phyloP scores from a whole-genome alignment of 2,888 invertebrate genomes.

The Hemistola chrysoprasaria region DNA sequence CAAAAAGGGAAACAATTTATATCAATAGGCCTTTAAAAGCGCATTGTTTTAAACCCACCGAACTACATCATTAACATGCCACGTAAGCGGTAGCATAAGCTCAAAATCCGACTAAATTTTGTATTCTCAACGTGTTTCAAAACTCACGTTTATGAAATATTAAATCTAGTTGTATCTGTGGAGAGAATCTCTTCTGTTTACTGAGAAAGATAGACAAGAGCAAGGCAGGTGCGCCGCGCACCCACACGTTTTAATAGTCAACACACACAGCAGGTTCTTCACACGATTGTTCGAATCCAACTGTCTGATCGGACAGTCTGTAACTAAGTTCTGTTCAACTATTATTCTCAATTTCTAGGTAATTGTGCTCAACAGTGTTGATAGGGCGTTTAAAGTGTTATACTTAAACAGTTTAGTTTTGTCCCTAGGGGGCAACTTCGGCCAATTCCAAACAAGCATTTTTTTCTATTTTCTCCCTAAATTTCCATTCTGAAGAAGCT shows the following conservation, averaged over 20 bases:
- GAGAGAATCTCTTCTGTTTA: conserved; percentile 53
- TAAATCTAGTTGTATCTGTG: conserved; percentile 66
- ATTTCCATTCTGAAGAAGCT: too few species aligned
- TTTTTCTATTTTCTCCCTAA: too few species aligned
- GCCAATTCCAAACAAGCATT: too few species aligned
- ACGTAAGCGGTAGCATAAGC: conserved; percentile 29
- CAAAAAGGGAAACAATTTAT: conserved; percentile 20
- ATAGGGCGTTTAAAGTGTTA: too few species aligned
- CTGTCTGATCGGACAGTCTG: too few species aligned
- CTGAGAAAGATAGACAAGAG: conserved; percentile 50
- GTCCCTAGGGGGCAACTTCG: too few species aligned
- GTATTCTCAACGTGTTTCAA: conserved; percentile 61
- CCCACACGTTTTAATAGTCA: conserved; percentile 53
- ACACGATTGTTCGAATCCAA: too few species aligned
- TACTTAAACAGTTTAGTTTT: too few species aligned
- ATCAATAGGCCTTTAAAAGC: conserved; percentile 5
- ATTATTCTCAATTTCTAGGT: too few species aligned
- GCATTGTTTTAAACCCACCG: conserved; percentile 3
- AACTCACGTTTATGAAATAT: conserved; percentile 79
- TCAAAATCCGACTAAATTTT: conserved; percentile 34
- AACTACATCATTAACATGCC: conserved; percentile 19
- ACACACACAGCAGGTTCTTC: too few species aligned
- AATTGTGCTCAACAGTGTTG: too few species aligned
- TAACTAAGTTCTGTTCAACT: too few species aligned
- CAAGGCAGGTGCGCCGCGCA: conserved; percentile 60